These are phyloP conservation scores for Cuculus canorus DNA, from an alignment of 2,797 vertebrate genomes.

Conservation along the genomic window DNA sequence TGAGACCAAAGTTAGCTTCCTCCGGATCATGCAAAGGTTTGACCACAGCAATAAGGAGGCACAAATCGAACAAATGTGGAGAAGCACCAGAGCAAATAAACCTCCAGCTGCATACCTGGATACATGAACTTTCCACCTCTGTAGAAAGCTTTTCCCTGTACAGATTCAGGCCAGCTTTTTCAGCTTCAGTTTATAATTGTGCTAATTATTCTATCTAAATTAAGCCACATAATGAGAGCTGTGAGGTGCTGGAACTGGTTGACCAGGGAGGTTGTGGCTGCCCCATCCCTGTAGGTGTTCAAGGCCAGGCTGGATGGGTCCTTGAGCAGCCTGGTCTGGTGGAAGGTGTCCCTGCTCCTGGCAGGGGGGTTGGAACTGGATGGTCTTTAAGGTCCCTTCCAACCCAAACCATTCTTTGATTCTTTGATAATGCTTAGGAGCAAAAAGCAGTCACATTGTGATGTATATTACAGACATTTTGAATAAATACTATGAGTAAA, in stretches of 20 bases:
- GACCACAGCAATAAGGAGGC: neutral
- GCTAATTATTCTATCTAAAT: conserved; percentile 1
- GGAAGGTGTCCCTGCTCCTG: too few species aligned
- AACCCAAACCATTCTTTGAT: too few species aligned
- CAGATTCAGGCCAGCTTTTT: neutral
- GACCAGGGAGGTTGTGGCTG: too few species aligned
- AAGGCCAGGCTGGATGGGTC: too few species aligned
- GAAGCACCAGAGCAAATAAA: accelerated
- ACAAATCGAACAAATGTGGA: neutral
- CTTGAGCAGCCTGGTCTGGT: too few species aligned
- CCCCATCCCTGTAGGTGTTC: too few species aligned
- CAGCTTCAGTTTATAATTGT: neutral
- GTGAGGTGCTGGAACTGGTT: too few species aligned
- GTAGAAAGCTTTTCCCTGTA: neutral
- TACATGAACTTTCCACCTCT: neutral
- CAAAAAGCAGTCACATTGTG: neutral
- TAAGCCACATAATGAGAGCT: neutral
- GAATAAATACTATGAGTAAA: neutral
- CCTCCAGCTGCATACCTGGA: neutral
- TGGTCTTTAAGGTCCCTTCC: too few species aligned
- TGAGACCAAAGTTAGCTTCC: neutral
- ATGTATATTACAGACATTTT: neutral
- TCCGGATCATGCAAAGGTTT: neutral
- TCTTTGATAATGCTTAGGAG: neutral
- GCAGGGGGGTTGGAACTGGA: too few species aligned